These are phyloP conservation scores for Ctenodactylus gundi DNA, from an alignment of 2,113 vertebrate species.

Conservation along the genomic window DNA sequence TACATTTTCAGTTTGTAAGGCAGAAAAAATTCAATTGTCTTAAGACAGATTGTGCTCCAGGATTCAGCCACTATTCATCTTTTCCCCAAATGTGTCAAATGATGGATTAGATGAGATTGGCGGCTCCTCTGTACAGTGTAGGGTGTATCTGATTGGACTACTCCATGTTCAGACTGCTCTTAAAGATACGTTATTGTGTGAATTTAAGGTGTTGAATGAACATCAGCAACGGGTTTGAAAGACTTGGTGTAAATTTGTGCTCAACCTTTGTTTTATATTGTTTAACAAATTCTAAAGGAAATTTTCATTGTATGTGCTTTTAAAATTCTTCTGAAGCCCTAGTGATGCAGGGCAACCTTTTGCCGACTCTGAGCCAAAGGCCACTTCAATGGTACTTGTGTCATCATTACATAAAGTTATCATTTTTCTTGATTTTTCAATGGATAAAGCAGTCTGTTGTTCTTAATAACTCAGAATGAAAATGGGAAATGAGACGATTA, in stretches of 20 bases:
- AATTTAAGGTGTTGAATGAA: slow-evolving; percentile 32
- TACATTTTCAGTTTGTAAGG: not conserved
- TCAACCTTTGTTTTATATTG: slow-evolving; percentile 13
- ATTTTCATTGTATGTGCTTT: slow-evolving; percentile 31
- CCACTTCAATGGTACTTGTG: not conserved
- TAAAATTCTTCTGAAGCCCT: not conserved
- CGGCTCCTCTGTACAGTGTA: not conserved
- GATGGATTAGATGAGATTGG: slow-evolving; percentile 3
- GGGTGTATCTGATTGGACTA: slow-evolving; percentile 20
- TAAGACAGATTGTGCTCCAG: slow-evolving; percentile 16
- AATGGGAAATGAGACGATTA: not conserved
- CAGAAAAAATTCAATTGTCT: slow-evolving; percentile 28
- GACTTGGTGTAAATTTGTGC: slow-evolving; percentile 47
- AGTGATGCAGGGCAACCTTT: not conserved
- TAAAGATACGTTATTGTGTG: not conserved
- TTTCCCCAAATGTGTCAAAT: not conserved
- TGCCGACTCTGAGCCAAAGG: not conserved
- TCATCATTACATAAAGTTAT: not conserved
- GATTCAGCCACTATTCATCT: not conserved
- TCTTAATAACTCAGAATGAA: not conserved
- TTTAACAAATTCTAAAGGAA: slow-evolving; percentile 29
- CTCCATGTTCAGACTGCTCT: not conserved
- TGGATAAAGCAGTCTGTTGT: slow-evolving; percentile 23
- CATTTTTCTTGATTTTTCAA: not conserved
- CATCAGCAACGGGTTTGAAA: slow-evolving; percentile 43